Evolutionary conservation across 2,888 invertebrate genomes (phyloP), one percentile per base, ranked within the genome.

Genomic region (Punctoribates punctum): DNA sequence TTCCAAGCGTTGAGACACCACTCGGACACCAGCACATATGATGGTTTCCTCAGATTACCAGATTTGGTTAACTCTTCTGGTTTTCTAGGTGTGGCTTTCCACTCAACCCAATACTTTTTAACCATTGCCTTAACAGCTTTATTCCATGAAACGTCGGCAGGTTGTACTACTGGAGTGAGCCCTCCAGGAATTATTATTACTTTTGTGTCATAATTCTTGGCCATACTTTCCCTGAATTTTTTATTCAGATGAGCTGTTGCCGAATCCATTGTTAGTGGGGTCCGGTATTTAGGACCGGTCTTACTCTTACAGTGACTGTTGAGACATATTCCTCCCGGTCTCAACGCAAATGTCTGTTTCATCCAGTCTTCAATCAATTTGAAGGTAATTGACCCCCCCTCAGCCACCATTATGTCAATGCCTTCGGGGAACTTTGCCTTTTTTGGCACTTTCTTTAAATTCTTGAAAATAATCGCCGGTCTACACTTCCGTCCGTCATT

Each of bases 91-190:
- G 20, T 1, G 3, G 20, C 20, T 77, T 77, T 78, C 79, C 79
- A 78, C 23, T 75, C 74, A 13, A 34, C 48, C 77, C 77, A 79
- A 3, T 70, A 15, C n/a, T 73, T 54, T 48, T 38, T 13, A 3
- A 78, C 54, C 6, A 38, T 38, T 27, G 20, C n/a, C 57, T 77
- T 79, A 29, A 79, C 79, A 20, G 73, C 42, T 27, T 76, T 77
- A 60, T 79, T 79, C 20, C 78, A 74, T 0, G 46, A 75, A 27
- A 77, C 76, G 73, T 79, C 79, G 3, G 78, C 73, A 13, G 79
- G 79, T 73, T 79, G 77, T n/a, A 79, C 42, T 51, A 77, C 23
- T 46, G 65, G 75, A 20, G 78, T 79, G 25, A 77, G 48, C 13
- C 77, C 78, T 60, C 76, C 78, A 23, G 77, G 78, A 29, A 79